Evolutionary conservation across 2,113 vertebrate genomes (phyloP), one percentile per base, ranked within the genome.

Genomic region (Phaethon lepturus): DNA sequence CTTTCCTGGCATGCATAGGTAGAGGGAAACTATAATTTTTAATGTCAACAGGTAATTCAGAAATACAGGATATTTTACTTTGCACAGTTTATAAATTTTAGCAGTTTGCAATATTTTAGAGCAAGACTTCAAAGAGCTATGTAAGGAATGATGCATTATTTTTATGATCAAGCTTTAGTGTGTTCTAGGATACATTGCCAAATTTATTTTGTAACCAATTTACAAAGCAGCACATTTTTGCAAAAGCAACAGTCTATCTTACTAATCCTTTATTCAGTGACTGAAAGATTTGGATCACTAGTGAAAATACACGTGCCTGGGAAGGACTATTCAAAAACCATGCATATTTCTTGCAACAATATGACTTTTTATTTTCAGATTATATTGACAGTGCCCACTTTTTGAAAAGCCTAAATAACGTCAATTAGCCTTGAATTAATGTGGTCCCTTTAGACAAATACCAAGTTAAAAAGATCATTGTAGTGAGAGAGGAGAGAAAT

Each of bases 181-280:
- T 96, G 68, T 83, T 92, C 47, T 91, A 97, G 97, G 95, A 91
- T 94, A 96, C 5, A 11, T 93, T 95, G 73, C 90, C 96, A 86
- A 96, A 96, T 95, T 96, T 96, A 97, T 97, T 98, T 97, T 85
- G 35, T 92, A 96, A 96, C 85, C 90, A 63, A 33, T 88, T 98
- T 96, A 96, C 91, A 96, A 94, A 95, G 59, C 64, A 15, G 80
- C 89, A 95, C 90, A 90, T 95, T 97, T 97, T 90, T 95, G 89
- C 97, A 83, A 95, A 96, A 90, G 96, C 92, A 98, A 91, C 89
- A 81, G 82, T 90, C 90, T 92, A 71, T 86, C 83, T 90, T 25
- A 53, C 84, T 81, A 76, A 88, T 95, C 94, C 78, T 96, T 96
- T 97, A 94, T 96, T 90, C 71, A 28, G 78, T 83, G 80, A 93